phyloP scores from a whole-genome alignment of 2,797 vertebrate genomes.

The Aeoliscus strigatus region DNA sequence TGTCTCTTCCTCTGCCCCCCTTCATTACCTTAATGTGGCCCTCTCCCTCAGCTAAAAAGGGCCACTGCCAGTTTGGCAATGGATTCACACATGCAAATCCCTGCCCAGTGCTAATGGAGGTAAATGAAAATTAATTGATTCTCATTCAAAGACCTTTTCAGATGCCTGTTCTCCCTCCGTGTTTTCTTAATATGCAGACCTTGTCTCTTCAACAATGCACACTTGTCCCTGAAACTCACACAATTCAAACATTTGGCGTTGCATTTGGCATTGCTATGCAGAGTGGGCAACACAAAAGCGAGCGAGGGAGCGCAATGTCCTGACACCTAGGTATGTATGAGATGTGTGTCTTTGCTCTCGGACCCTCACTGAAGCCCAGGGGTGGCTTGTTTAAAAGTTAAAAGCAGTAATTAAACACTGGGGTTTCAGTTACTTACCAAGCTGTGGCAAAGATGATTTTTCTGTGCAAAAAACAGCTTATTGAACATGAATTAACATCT shows the following conservation, averaged over 20 bases:
- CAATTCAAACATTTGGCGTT: slow-evolving; percentile 61
- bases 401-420: slow-evolving; percentile 3
- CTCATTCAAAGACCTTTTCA: slow-evolving; percentile 72
- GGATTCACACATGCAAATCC: slow-evolving; percentile 79
- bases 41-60: slow-evolving; percentile 64
- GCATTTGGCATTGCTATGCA: slow-evolving; percentile 65
- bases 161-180: slow-evolving; percentile 61
- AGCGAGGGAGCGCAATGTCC: slow-evolving; percentile 31
- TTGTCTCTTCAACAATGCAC: slow-evolving; percentile 62
- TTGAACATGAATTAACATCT: no score
- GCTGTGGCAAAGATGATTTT: background rate
- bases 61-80: slow-evolving; percentile 69
- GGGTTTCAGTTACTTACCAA: background rate
- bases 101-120: slow-evolving; percentile 75
- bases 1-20: slow-evolving; percentile 61
- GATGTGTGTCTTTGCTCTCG: slow-evolving; percentile 45
- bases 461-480: no score
- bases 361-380: slow-evolving; percentile 28
- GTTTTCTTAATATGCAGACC: slow-evolving; percentile 73
- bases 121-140: slow-evolving; percentile 84
- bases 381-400: slow-evolving; percentile 25
- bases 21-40: slow-evolving; percentile 76
- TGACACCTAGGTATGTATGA: slow-evolving; percentile 59
- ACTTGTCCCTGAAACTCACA: slow-evolving; percentile 44
- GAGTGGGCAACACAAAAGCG: slow-evolving; percentile 51